Base-by-base conservation (phyloP, 1,140 invertebrate genomes). In the Bombus cullumanus region DNA sequence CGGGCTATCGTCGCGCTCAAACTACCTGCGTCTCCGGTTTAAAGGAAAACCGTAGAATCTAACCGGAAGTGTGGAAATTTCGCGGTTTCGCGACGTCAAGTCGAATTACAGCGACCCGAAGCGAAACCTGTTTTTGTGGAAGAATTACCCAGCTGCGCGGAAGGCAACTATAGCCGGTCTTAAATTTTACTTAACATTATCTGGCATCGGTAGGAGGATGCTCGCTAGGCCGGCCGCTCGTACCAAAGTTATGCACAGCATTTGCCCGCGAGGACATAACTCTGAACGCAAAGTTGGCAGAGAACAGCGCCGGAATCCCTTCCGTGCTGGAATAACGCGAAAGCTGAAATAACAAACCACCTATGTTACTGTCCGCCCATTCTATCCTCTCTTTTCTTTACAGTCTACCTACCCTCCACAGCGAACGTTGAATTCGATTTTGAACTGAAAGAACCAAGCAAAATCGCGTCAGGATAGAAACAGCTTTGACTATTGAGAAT, bases 231-330 rank as follows among this genome's bases (percentile, higher is more conserved):
- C 57, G 66, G 76, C 78, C 81, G 86, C 87, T 80, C 66, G 77
- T 66, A 62, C 59, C 75, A 62, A 91, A 91, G 90, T 91, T 91
- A 91, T 89, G 89, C 83, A 71, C 85, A 91, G 80, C 85, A 88
- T 91, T 91, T 91, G 89, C 89, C 87, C 88, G 85, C 85, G 80
- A 91, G 89, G 88, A 88, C 88, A 91, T 91, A 91, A 91, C 88
- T 91, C 89, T 62, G 64, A n/a, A 77, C 85, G 85, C 69, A 90
- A 91, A 91, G 90, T 91, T 91, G 87, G 87, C 87, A 89, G 87
- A 90, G 90, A 89, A 83, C 80, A 89, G 68, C 80, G 72, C 76
- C 47, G 74, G 85, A 83, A 81, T 88, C 83, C 86, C 86, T 83
- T 88, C 57, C 69, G 83, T 34, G 66, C 73, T 89, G 53, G 83